These are phyloP conservation scores for Puntigrus tetrazona DNA, from an alignment of 2,113 vertebrate genomes.

Conservation along the genomic window DNA sequence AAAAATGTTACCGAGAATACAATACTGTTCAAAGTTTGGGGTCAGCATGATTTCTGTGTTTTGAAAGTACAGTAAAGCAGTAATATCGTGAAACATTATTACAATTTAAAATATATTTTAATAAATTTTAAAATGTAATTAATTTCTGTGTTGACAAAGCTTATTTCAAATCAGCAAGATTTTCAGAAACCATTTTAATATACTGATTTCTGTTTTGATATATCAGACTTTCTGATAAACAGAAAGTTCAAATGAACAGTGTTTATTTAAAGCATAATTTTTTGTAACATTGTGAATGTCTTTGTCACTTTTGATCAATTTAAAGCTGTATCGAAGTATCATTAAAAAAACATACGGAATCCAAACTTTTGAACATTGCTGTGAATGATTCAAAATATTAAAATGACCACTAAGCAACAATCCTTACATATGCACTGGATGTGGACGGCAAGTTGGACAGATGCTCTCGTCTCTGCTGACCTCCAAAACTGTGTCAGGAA, in stretches of 20 bases:
- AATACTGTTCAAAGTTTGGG: neutral
- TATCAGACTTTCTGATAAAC: neutral
- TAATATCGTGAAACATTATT: neutral
- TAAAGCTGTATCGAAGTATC: neutral
- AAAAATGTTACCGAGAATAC: neutral
- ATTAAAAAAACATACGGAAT: neutral
- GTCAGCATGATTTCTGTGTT: neutral
- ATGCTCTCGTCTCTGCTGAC: constrained; percentile 82
- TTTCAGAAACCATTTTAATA: neutral
- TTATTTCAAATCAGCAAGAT: neutral
- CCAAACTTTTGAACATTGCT: neutral
- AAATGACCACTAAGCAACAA: neutral
- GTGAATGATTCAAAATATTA: neutral
- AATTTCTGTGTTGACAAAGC: neutral
- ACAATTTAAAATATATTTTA: neutral
- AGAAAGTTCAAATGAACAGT: neutral
- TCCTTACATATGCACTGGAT: constrained; percentile 87
- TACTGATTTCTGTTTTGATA: neutral
- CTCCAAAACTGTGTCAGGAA: constrained; percentile 89
- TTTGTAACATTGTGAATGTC: neutral
- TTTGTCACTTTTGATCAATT: neutral
- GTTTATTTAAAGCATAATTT: neutral
- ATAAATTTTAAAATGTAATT: neutral
- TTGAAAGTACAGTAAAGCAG: neutral
- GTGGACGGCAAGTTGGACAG: constrained; percentile 83